A percentile compares a stretch with the other conserved stretches of the same genome.
These are phyloP conservation scores for Tachystola acroxantha DNA, from an alignment of 2,888 invertebrate genomes.

Conservation along the genomic window DNA sequence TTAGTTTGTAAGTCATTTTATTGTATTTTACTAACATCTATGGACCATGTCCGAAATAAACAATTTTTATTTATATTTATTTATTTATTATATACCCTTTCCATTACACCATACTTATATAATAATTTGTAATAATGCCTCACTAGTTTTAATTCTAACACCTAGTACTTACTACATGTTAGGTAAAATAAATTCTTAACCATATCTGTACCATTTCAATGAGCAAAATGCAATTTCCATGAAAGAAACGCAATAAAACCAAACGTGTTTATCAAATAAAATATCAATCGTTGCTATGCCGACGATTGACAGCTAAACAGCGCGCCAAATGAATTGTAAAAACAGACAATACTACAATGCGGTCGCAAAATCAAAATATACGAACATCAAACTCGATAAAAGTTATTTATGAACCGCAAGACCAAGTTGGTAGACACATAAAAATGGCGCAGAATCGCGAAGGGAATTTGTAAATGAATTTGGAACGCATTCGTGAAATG, in stretches of 20 bases:
- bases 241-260: constrained; percentile 45
- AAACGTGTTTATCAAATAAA: constrained; percentile 49
- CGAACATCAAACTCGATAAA: neutral
- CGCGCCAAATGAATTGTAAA: constrained; percentile 47
- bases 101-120: too few species aligned
- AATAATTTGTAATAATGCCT: too few species aligned
- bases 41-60: too few species aligned
- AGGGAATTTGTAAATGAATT: constrained; percentile 61
- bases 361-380: neutral
- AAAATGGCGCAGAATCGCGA: constrained; percentile 29
- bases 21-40: too few species aligned
- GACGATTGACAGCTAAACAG: constrained; percentile 46
- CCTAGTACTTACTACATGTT: too few species aligned
- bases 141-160: too few species aligned
- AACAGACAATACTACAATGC: constrained; percentile 23
- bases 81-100: too few species aligned
- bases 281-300: constrained; percentile 44
- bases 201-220: too few species aligned
- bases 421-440: neutral
- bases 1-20: too few species aligned
- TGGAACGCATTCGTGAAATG: constrained; percentile 49
- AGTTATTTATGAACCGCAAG: neutral
- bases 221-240: constrained; percentile 48
- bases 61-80: too few species aligned
- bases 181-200: too few species aligned